Evolutionary conservation across 2,888 invertebrate species (phyloP), one percentile per base, ranked within the genome.

Genomic region (Galerucella pusilla): DNA sequence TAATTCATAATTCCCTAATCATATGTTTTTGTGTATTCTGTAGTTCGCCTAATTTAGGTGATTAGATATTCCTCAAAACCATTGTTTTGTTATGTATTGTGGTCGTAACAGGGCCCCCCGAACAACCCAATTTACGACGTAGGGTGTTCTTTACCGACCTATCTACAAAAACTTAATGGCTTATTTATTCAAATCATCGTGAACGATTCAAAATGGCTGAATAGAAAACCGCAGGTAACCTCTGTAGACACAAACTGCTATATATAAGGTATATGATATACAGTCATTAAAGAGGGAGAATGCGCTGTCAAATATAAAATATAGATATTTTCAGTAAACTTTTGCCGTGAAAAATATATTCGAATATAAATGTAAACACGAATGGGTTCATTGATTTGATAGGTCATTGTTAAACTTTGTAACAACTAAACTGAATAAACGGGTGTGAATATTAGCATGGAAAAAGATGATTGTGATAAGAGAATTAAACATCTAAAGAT

Each of bases 121-220:
- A 86, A 87, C 86, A 87, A 87, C 86, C 86, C 87, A 87, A 87
- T 87, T 87, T 87, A 87, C 86, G 85, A 86, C 81, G 70, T 57
- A 81, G 83, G 84, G 86, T 85, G 84, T 84, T 83, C 82, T 81
- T 81, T 82, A 83, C 84, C 83, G 79, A 46, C 83, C 86, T 85
- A 86, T 85, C 86, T 85, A 87, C 86, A 86, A 87, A 86, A 87
- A 86, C 85, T 86, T 87, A 87, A 87, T 87, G 86, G 87, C 87
- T 87, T 87, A 87, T 88, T 88, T 88, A 88, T 88, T 88, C 87
- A 87, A 86, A 87, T 87, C 86, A 65, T 60, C 71, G 86, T 85
- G 86, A 88, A 86, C 86, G 86, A 87, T 87, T 87, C 87, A 88
- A 87, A 86, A 88, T 88, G 87, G 87, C 87, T 84, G 87, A 75